These are phyloP conservation scores for Morbakka virulenta DNA, from an alignment of 30 jellyfish, hydroid and myxozoan species.

Conservation along the genomic window DNA sequence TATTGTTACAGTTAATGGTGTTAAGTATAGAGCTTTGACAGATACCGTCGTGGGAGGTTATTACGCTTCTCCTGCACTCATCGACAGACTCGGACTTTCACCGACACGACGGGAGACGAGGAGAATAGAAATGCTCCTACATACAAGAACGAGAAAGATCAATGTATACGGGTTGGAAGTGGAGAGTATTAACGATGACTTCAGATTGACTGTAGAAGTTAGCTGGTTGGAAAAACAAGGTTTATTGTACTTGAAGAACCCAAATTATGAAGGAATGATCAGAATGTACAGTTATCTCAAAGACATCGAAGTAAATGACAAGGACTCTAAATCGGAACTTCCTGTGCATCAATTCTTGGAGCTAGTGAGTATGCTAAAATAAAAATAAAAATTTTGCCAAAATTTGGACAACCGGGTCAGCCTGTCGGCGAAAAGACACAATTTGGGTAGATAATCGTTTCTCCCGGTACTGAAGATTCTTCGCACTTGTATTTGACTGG, in stretches of 20 bases:
- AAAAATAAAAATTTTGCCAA: slow-evolving; percentile 17
- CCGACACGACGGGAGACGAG: slow-evolving; percentile 13
- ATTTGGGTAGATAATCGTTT: too few relatives aligned
- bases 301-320: slow-evolving; percentile 25
- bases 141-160: slow-evolving; percentile 33
- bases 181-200: slow-evolving; percentile 9
- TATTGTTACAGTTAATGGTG: too few relatives aligned
- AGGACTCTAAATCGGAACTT: too few relatives aligned
- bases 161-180: slow-evolving; percentile 31
- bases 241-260: slow-evolving; percentile 18
- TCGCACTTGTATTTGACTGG: too few relatives aligned
- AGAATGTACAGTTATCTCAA: slow-evolving; percentile 30
- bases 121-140: slow-evolving; percentile 43
- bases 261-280: slow-evolving; percentile 16
- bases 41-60: slow-evolving; percentile 86
- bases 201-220: slow-evolving; percentile 31
- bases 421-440: slow-evolving; percentile 71
- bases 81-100: too few relatives aligned
- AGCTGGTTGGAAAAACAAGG: slow-evolving; percentile 30
- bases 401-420: slow-evolving; percentile 42
- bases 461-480: too few relatives aligned
- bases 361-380: slow-evolving; percentile 30
- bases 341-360: too few relatives aligned
- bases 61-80: too few relatives aligned
- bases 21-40: too few relatives aligned